phyloP scores from a whole-genome alignment of 2,888 invertebrate species.

The Sialis fuliginosa region DNA sequence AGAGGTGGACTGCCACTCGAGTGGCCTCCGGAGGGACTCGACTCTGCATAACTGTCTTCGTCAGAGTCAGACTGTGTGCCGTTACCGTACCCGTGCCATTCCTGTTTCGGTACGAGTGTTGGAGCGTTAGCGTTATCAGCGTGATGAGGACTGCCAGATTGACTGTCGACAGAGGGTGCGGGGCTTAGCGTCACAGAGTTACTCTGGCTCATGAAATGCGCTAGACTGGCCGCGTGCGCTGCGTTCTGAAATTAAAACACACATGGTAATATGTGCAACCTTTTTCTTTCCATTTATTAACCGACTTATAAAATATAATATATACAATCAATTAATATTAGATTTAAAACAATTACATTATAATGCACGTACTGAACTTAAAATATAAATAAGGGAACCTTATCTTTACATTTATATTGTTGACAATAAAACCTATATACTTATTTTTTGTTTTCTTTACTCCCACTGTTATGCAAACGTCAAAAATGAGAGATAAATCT shows the following conservation, averaged over 20 bases:
- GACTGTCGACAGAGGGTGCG: constrained; percentile 76
- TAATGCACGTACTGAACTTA: too few species aligned
- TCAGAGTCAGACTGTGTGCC: constrained; percentile 71
- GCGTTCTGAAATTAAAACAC: constrained; percentile 20
- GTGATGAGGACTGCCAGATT: constrained; percentile 70
- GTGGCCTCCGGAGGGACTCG: constrained; percentile 12
- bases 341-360: too few species aligned
- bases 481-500: too few species aligned
- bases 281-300: too few species aligned
- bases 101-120: constrained; percentile 8
- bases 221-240: constrained; percentile 40
- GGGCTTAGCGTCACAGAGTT: constrained; percentile 84
- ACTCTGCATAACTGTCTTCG: constrained; percentile 41
- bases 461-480: too few species aligned
- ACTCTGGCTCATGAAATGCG: constrained; percentile 54
- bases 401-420: too few species aligned
- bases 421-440: too few species aligned
- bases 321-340: too few species aligned
- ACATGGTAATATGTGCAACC: too few species aligned
- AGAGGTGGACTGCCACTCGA: constrained; percentile 28
- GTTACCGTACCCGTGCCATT: constrained; percentile 23
- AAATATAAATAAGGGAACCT: too few species aligned
- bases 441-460: too few species aligned
- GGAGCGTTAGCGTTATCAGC: constrained; percentile 30
- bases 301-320: too few species aligned